Evolutionary conservation across 2,797 vertebrate genomes (phyloP).

Genomic region (Cuniculus paca): DNA sequence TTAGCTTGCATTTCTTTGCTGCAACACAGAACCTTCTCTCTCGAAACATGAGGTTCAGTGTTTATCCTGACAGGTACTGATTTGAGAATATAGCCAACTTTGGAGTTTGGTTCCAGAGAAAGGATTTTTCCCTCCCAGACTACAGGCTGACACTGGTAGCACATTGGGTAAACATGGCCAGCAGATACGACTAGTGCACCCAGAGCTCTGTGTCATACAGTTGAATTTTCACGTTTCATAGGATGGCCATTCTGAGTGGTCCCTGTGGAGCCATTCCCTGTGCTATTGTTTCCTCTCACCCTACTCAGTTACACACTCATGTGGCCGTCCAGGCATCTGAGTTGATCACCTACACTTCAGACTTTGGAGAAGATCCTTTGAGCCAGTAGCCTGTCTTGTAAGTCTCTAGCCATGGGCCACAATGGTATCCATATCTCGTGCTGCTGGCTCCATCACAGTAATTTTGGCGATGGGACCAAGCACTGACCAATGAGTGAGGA

Average conservation of each 20-base stretch:
- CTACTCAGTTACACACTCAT: fast-evolving
- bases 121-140: not conserved
- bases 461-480: not conserved
- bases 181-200: not conserved
- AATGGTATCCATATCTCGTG: no score
- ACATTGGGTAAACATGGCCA: not conserved
- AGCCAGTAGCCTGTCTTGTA: not conserved
- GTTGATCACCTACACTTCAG: not conserved
- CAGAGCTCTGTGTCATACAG: not conserved
- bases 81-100: slow-evolving; percentile 22
- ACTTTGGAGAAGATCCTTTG: not conserved
- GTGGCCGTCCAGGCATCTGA: not conserved
- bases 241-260: not conserved
- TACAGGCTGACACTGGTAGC: not conserved
- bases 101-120: slow-evolving; percentile 40
- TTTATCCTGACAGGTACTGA: slow-evolving; percentile 63
- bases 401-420: not conserved
- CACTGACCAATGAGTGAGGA: not conserved
- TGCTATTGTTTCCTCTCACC: no score
- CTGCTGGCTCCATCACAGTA: not conserved
- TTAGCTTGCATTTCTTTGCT: not conserved
- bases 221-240: not conserved
- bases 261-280: not conserved
- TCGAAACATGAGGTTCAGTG: not conserved
- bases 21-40: not conserved